Evolutionary conservation across 2,888 invertebrate species (phyloP).

Genomic region (Prostheceraeus crozeri): DNA sequence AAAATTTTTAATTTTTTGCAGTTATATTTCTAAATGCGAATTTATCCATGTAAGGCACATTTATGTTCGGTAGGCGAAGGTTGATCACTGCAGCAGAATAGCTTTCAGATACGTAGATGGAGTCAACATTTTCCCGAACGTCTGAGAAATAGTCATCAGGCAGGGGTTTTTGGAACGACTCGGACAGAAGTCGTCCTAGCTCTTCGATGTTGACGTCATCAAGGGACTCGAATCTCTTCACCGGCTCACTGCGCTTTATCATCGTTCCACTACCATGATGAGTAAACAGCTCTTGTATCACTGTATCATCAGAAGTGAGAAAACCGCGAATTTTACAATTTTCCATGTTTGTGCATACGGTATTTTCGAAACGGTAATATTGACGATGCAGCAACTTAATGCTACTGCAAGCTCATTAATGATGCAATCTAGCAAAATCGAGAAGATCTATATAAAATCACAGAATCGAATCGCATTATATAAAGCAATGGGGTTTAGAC

Average conservation of each 20-base stretch:
- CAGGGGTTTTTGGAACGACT: neutral
- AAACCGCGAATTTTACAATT: too few relatives aligned
- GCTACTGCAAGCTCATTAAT: too few relatives aligned
- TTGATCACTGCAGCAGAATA: conserved; percentile 19
- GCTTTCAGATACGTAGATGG: conserved; percentile 16
- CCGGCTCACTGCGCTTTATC: conserved; percentile 8
- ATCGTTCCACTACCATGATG: conserved; percentile 37
- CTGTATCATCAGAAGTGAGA: conserved; percentile 23
- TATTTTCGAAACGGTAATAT: too few relatives aligned
- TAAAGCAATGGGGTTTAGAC: too few relatives aligned
- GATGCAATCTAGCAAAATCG: too few relatives aligned
- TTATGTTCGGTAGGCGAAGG: conserved; percentile 10
- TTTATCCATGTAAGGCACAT: conserved; percentile 28
- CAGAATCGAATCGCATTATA: too few relatives aligned
- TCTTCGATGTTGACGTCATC: neutral
- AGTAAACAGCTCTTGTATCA: conserved; percentile 28
- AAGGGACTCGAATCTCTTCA: neutral
- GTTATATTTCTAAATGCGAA: too few relatives aligned
- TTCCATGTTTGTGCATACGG: too few relatives aligned
- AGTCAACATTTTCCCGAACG: neutral
- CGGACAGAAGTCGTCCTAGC: neutral
- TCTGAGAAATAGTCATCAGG: neutral
- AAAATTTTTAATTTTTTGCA: too few relatives aligned
- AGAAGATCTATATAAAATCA: too few relatives aligned
- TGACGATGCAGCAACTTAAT: too few relatives aligned